These are phyloP conservation scores for Nothocercus nigrocapillus DNA, from an alignment of 2,113 vertebrate genomes.

Conservation along the genomic window DNA sequence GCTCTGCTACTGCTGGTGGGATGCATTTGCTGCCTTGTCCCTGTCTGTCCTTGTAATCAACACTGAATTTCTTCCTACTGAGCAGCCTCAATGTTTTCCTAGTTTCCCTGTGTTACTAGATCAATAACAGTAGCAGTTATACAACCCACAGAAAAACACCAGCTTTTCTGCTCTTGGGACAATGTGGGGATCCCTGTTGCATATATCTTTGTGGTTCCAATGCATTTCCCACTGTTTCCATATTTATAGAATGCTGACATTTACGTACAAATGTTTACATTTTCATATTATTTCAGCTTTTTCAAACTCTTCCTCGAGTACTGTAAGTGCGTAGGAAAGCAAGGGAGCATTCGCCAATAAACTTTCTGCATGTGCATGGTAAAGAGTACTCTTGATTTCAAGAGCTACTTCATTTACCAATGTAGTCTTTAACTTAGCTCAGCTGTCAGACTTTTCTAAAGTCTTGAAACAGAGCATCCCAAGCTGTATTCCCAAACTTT, in stretches of 20 bases:
- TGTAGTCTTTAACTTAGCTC: not conserved
- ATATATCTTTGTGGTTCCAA: not conserved
- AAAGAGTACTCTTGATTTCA: not conserved
- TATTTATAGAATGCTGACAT: not conserved
- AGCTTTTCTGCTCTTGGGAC: not conserved
- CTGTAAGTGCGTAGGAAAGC: not conserved
- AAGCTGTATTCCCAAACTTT: not conserved
- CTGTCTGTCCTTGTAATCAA: accelerated
- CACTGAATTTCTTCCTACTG: too few species aligned
- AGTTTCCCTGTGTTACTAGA: not conserved
- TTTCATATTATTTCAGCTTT: not conserved
- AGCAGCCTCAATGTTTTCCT: not conserved
- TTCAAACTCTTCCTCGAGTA: not conserved
- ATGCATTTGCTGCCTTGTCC: not conserved
- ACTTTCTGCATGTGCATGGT: accelerated
- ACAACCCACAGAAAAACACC: not conserved
- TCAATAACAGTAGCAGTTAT: not conserved
- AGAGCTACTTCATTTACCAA: not conserved
- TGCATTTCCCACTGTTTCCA: not conserved
- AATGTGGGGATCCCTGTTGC: not conserved
- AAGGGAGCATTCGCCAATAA: not conserved
- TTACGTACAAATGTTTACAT: too few species aligned
- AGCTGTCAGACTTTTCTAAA: not conserved
- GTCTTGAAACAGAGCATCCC: not conserved
- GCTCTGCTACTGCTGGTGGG: not conserved